These are phyloP conservation scores for Leptura quadrifasciata DNA, from an alignment of 2,888 invertebrate genomes.

Conservation along the genomic window DNA sequence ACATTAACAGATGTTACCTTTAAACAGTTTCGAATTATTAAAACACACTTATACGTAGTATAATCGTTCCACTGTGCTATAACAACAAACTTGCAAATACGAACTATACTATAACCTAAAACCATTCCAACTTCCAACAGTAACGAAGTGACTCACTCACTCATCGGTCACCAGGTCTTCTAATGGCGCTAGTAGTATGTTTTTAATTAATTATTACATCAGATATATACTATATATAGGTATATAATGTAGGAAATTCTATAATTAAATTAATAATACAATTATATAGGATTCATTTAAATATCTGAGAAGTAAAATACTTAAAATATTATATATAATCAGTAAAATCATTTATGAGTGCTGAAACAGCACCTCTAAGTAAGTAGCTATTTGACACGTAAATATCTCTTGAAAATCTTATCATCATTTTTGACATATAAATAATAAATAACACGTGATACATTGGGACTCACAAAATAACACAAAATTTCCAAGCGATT, in stretches of 20 bases:
- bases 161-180: too few species aligned
- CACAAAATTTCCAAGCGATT: background rate
- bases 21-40: too few species aligned
- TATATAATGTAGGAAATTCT: background rate
- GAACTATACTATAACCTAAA: too few species aligned
- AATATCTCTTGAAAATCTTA: background rate
- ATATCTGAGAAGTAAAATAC: background rate
- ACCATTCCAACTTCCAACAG: too few species aligned
- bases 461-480: background rate
- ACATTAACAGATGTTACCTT: too few species aligned
- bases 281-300: background rate
- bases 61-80: too few species aligned
- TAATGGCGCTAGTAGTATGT: too few species aligned
- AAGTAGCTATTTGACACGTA: background rate
- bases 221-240: background rate
- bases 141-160: too few species aligned
- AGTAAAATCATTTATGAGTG: background rate
- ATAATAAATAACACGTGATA: background rate
- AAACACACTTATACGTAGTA: too few species aligned
- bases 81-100: too few species aligned
- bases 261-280: background rate
- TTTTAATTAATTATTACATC: too few species aligned
- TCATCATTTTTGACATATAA: background rate
- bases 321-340: background rate
- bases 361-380: background rate